Evolutionary conservation across 2,113 vertebrate genomes (phyloP).

Genomic region (Talpa occidentalis): DNA sequence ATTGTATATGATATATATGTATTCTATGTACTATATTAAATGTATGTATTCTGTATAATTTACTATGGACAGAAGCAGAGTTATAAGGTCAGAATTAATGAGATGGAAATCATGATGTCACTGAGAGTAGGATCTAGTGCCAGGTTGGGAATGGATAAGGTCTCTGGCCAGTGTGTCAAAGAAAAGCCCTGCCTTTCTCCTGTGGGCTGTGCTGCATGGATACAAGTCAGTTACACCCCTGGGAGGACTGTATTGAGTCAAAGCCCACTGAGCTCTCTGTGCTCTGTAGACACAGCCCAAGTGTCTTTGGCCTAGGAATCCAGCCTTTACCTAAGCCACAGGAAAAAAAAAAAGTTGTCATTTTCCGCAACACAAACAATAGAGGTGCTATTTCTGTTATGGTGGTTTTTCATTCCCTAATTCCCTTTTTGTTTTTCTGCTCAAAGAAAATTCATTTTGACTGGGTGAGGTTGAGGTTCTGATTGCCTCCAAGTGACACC

Average conservation of each 20-base stretch:
- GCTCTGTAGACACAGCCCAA: no score
- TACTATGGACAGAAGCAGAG: background rate
- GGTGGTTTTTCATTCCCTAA: background rate
- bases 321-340: background rate
- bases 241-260: no score
- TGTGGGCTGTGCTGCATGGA: accelerated
- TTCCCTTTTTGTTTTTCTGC: background rate
- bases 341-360: background rate
- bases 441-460: background rate
- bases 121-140: background rate
- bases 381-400: background rate
- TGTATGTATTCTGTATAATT: no score
- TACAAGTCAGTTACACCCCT: background rate
- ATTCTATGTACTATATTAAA: background rate
- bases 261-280: background rate
- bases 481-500: background rate
- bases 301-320: background rate
- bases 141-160: background rate
- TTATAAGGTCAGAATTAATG: background rate
- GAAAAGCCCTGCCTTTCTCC: no score
- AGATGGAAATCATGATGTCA: background rate
- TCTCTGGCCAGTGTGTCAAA: background rate
- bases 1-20: background rate
- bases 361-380: background rate
- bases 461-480: background rate